Base-by-base conservation (phyloP, 2,113 vertebrate species). In the Tursiops truncatus region DNA sequence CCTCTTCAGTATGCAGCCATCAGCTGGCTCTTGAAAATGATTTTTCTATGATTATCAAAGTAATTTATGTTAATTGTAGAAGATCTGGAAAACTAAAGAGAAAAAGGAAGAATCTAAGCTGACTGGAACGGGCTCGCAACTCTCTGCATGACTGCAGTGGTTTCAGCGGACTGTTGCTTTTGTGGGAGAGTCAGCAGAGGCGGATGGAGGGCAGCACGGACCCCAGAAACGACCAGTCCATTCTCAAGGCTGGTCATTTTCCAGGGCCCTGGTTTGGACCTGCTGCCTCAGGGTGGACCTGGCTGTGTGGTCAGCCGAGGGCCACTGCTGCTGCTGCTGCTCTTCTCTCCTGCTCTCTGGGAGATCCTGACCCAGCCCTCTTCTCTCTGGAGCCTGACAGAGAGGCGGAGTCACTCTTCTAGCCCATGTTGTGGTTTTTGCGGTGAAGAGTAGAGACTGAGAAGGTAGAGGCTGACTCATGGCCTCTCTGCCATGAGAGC, bases 1-100 rank as follows among this genome's bases (percentile, higher is more conserved):
- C 14, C 36, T 76, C 31, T 18, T 90, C 41, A 56, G 8, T 56
- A 14, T 76, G 89, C 20, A 38, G 65, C 41, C 53, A 44, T 84
- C 33, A 96, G n/a, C 63, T 87, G 85, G 3, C 50, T 96, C 25
- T 73, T 90, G 50, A 93, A 95, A 74, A 26, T 95, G 17, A 38
- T 56, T 94, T 96, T 97, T 84, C 20, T 53, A 0, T 47, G 28
- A 58, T 33, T 68, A 26, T 88, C 25, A 58, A 93, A 80, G 62
- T 82, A 80, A 84, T 89, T 76, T 31, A 26, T 84, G 26, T 70
- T 87, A 74, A 79, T 94, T 88, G 10, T 90, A 89, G 91, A 86
- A 95, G 92, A 86, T 85, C 5, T 89, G 77, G 77, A 89, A 95
- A 93, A 56, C 12, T 12, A 60, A 41, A 68, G 67, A 58, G 53